Evolutionary conservation across 2,113 vertebrate genomes (phyloP), one percentile per base, ranked within the genome.

Genomic region (Ictalurus punctatus): DNA sequence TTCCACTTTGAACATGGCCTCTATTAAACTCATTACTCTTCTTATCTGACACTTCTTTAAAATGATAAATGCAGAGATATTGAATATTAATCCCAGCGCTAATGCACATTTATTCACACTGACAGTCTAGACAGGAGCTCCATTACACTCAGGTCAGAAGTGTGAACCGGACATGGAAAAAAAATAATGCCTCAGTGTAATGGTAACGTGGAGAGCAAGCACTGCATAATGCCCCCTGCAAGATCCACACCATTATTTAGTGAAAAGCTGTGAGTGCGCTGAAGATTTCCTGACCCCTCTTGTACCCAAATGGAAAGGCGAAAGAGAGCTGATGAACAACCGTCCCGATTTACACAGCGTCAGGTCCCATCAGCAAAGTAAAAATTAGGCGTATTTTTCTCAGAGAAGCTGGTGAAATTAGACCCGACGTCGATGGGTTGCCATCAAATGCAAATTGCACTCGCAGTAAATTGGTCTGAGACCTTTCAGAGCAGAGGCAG

Each of bases 41-140:
- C 52, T n/a, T 59, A 74, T 3, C 25, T 56, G 34, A n/a, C 44
- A 54, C 40, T 23, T 61, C 52, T 71, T 83, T 71, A 73, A n/a
- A 76, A 83, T 71, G 23, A 44, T 27, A 23, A 82, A 69, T 27
- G 85, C 21, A 86, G 84, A 89, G 81, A 89, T 86, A 87, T 92
- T 91, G 87, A 34, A 61, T 89, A 92, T 92, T 91, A 93, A 92
- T 92, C 83, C 86, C 86, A 83, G 82, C 44, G 1, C 76, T 85
- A 67, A 91, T 71, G 87, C 89, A 87, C 34, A 84, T 87, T 89
- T 73, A 91, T 92, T 82, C 87, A 85, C 80, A 86, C 78, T 88
- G 90, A 91, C 61, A 44, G 87, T 44, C 67, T 81, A 40, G 87
- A 90, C 90, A 90, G 16, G 86, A 89, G 90, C 89, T 87, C 86